phyloP scores from a whole-genome alignment of 2,113 vertebrate species.

The Garra rufa region DNA sequence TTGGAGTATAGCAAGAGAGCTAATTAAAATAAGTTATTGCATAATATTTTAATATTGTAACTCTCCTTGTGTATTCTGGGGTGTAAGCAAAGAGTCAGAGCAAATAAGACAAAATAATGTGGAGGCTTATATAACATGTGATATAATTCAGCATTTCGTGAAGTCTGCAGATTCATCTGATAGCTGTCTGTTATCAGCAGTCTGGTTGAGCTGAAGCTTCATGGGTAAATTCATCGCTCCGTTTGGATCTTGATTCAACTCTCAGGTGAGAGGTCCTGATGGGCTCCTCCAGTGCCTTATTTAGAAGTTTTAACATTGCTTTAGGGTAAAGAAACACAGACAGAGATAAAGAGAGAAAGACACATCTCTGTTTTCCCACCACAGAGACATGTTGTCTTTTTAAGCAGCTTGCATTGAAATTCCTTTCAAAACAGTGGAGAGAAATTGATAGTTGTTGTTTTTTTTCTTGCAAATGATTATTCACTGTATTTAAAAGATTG shows the following conservation, averaged over 20 bases:
- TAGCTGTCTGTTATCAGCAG: slow-evolving; percentile 22
- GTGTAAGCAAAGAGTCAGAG: slow-evolving; percentile 3
- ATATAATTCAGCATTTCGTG: slow-evolving; percentile 12
- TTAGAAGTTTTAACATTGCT: slow-evolving; percentile 6
- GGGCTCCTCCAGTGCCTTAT: slow-evolving; percentile 22
- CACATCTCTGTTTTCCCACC: neutral
- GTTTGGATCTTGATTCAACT: slow-evolving; percentile 20
- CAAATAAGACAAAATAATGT: neutral
- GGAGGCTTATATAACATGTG: neutral
- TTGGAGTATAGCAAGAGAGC: neutral
- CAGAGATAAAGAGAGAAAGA: neutral
- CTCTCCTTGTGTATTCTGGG: neutral
- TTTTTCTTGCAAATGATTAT: neutral
- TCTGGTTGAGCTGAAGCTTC: slow-evolving; percentile 8
- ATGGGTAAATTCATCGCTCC: slow-evolving; percentile 20
- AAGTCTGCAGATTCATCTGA: slow-evolving; percentile 18
- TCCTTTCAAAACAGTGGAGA: neutral
- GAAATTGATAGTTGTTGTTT: neutral
- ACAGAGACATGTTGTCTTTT: slow-evolving; percentile 18
- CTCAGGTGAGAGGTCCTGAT: neutral
- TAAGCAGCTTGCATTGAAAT: neutral
- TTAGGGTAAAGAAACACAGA: neutral
- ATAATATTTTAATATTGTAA: neutral
- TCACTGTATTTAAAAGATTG: neutral
- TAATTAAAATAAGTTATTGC: neutral